Conservation (phyloP, 1,140 invertebrate genomes). For the Neotoxoptera formosana region DNA sequence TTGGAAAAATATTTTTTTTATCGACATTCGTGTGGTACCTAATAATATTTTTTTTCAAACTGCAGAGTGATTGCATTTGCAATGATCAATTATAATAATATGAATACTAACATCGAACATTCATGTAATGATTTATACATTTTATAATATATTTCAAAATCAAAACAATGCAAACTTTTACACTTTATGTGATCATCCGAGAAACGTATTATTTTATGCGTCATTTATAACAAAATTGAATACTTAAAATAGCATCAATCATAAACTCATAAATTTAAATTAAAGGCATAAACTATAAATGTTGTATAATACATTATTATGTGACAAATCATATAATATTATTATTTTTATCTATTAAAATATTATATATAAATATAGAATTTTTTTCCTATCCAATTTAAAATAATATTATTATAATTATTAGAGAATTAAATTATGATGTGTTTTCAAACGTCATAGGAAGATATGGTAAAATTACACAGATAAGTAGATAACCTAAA, state of each 20-base stretch:
- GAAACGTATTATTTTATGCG: too few relatives aligned
- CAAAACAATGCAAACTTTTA: too few relatives aligned
- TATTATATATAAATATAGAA: neutral
- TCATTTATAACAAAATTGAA: neutral
- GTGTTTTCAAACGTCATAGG: neutral
- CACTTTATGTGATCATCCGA: too few relatives aligned
- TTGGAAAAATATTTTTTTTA: neutral
- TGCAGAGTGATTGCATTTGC: neutral
- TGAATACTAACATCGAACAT: neutral
- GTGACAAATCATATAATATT: neutral
- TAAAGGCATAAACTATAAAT: neutral
- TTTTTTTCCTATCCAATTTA: neutral
- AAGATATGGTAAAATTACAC: neutral
- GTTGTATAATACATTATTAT: neutral
- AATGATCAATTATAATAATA: neutral
- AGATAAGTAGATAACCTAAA: neutral
- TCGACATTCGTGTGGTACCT: neutral
- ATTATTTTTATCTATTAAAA: neutral
- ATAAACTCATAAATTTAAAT: neutral
- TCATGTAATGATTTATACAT: neutral
- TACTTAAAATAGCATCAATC: neutral
- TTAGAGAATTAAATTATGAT: neutral
- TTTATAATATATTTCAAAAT: neutral
- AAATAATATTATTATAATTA: neutral
- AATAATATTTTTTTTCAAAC: neutral